Evolutionary conservation across 2,113 vertebrate genomes (phyloP).

Genomic region (Nothocercus nigrocapillus): DNA sequence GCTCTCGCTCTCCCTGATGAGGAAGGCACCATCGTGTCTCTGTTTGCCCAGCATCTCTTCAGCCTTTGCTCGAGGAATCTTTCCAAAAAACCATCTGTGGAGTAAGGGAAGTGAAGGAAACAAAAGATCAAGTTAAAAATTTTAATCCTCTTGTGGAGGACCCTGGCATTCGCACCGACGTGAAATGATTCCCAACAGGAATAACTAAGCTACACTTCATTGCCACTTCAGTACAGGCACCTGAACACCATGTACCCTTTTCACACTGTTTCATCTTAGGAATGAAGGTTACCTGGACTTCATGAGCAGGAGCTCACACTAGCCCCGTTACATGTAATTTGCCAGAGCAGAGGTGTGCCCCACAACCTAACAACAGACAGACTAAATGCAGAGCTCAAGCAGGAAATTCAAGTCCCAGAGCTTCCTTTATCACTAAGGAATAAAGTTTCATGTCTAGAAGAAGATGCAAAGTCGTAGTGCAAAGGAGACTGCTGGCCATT

Average conservation of each 20-base stretch:
- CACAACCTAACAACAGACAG: not conserved
- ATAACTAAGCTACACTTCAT: not conserved
- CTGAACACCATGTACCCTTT: not conserved
- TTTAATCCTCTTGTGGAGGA: not conserved
- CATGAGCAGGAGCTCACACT: not conserved
- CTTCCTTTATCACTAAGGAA: not conserved
- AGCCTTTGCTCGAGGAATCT: constrained; percentile 97
- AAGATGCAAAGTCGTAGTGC: not conserved
- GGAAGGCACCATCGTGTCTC: constrained; percentile 96
- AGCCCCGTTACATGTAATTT: not conserved
- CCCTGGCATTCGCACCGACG: not conserved
- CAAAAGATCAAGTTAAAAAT: not conserved
- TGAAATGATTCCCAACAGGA: not conserved
- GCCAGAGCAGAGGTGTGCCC: not conserved
- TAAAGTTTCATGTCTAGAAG: not conserved
- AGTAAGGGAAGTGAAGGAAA: constrained; percentile 10
- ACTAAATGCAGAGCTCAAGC: not conserved
- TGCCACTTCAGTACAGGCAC: not conserved
- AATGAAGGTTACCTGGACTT: not conserved
- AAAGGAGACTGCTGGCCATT: not conserved
- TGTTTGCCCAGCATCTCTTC: constrained; percentile 99
- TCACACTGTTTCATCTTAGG: not conserved
- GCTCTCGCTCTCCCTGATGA: constrained; percentile 98
- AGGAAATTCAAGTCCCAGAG: not conserved
- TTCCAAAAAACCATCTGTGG: constrained; percentile 98